Conservation (phyloP, 1,140 invertebrate species). For the Ostrea edulis region DNA sequence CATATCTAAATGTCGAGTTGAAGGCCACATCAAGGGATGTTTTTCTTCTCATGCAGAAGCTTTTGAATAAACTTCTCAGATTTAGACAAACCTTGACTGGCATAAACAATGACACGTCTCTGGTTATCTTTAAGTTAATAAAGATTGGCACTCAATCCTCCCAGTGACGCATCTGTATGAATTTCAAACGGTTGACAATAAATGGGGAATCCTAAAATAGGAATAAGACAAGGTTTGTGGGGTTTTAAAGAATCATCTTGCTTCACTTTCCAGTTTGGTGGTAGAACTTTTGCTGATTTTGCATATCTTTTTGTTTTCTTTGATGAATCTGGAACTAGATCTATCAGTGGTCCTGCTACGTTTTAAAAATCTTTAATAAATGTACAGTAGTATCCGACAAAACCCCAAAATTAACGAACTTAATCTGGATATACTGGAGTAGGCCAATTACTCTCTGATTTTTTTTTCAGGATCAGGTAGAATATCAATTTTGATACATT, state of each 20-base stretch:
- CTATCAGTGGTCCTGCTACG: neutral
- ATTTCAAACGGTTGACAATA: slow-evolving; percentile 50
- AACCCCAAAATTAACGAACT: neutral
- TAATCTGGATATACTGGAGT: neutral
- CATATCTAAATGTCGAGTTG: no score
- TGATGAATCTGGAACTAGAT: no score
- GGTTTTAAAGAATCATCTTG: no score
- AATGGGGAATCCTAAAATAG: slow-evolving; percentile 56
- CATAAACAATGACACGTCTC: slow-evolving; percentile 58
- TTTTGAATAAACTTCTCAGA: no score
- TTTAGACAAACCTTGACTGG: slow-evolving; percentile 42
- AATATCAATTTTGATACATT: slow-evolving; percentile 41
- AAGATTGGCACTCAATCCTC: slow-evolving; percentile 65
- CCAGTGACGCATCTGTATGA: slow-evolving; percentile 57
- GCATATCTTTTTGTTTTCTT: neutral
- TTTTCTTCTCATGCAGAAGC: no score
- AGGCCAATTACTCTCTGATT: neutral
- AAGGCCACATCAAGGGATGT: no score
- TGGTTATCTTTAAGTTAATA: slow-evolving; percentile 61
- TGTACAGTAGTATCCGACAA: no score
- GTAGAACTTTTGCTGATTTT: neutral
- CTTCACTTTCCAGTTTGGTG: no score
- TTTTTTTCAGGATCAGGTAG: neutral
- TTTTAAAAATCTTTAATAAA: slow-evolving; percentile 2
- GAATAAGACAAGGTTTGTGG: no score